Evolutionary conservation across 2,113 vertebrate species (phyloP).

Genomic region (Dryoscopus gambensis): DNA sequence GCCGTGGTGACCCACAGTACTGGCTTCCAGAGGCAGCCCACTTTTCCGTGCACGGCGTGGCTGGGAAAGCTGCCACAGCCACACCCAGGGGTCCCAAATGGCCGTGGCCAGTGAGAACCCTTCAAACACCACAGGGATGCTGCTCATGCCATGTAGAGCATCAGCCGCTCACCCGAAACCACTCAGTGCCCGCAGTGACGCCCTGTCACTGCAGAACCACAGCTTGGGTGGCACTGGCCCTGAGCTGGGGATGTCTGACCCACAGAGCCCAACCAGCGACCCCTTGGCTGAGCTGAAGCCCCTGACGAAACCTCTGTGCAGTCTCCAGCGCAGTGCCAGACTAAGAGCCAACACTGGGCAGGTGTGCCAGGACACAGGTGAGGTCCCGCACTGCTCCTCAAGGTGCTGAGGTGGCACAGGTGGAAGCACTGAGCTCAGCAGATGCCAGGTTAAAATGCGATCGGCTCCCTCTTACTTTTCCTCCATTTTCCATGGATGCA

Average conservation of each 20-base stretch:
- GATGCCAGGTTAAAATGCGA: background rate
- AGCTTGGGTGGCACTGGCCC: background rate
- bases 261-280: background rate
- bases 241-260: background rate
- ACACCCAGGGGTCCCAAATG: background rate
- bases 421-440: background rate
- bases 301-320: background rate
- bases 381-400: background rate
- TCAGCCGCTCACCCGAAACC: background rate
- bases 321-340: too few species aligned
- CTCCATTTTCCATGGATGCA: background rate
- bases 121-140: background rate
- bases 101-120: background rate
- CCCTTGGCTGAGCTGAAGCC: background rate
- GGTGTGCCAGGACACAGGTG: background rate
- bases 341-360: background rate
- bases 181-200: accelerated
- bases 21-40: background rate
- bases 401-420: background rate
- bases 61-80: background rate
- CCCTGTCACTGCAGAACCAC: accelerated
- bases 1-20: background rate
- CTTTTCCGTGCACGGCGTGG: accelerated
- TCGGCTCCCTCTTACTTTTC: background rate
- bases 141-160: background rate